Percentiles rank a stretch among this genome's conserved stretches.
phyloP scores from a whole-genome alignment of 2,888 invertebrate genomes.

The Cosmia trapezina region DNA sequence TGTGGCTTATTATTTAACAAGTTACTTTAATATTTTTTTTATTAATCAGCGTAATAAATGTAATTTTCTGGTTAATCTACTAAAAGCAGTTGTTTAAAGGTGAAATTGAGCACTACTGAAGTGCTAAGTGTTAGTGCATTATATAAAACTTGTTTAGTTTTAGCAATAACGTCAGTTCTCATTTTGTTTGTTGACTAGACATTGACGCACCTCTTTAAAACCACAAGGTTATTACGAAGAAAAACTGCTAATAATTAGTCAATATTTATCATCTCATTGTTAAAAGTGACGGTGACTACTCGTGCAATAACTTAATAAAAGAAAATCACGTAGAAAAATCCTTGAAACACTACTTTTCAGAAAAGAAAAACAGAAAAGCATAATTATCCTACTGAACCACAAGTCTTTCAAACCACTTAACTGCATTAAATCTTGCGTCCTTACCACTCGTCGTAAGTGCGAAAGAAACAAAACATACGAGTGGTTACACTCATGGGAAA shows the following conservation, averaged over 20 bases:
- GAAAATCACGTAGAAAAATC: neutral
- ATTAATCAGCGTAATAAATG: neutral
- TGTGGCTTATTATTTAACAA: neutral
- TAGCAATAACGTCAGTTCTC: conserved; percentile 2
- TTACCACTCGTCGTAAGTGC: conserved; percentile 32
- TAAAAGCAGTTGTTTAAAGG: neutral
- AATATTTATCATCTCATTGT: conserved; percentile 18
- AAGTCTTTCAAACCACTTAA: conserved; percentile 35
- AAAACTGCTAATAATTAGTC: conserved; percentile 5
- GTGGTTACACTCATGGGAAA: conserved; percentile 69
- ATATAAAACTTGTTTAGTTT: neutral
- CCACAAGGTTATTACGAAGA: conserved; percentile 10
- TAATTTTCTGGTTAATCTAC: neutral
- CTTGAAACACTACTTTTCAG: neutral
- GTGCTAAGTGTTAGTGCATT: neutral
- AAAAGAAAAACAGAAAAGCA: neutral
- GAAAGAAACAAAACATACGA: conserved; percentile 43
- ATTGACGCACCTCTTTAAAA: conserved; percentile 10
- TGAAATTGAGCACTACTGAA: neutral
- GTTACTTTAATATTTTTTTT: neutral
- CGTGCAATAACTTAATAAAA: neutral
- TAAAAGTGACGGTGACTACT: neutral
- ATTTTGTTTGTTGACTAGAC: neutral
- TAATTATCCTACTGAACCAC: conserved; percentile 46
- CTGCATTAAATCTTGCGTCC: conserved; percentile 39